phyloP scores from a whole-genome alignment of 2,797 vertebrate genomes.

The Phrynocephalus guinanensis region DNA sequence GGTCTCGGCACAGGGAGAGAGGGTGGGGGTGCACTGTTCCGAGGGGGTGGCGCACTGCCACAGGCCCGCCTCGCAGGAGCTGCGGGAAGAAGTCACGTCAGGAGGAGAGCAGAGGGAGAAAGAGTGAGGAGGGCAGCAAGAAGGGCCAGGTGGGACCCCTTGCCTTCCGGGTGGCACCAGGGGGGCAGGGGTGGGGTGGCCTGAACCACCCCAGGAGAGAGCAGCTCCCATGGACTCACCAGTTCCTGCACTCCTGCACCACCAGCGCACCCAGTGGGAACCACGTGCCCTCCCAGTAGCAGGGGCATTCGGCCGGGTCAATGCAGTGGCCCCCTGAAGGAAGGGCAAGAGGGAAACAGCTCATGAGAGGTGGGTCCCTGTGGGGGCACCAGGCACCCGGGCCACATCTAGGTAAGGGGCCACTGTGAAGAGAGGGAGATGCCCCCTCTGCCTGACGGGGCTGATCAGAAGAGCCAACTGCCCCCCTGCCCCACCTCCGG shows the following conservation, averaged over 20 bases:
- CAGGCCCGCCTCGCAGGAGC: conserved; percentile 82
- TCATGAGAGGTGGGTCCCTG: too few relatives aligned
- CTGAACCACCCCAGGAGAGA: background rate
- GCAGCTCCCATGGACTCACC: conserved; percentile 73
- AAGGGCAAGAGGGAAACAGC: rapidly evolving
- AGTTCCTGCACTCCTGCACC: conserved; percentile 86
- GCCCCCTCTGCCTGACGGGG: too few relatives aligned
- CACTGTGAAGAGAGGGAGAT: background rate
- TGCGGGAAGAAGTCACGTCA: conserved; percentile 52
- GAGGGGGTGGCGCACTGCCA: conserved; percentile 79
- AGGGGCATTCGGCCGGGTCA: conserved; percentile 80
- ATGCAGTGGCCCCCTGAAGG: conserved; percentile 81
- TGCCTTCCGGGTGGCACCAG: too few relatives aligned
- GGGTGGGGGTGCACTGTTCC: conserved; percentile 66
- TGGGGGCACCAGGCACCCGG: too few relatives aligned
- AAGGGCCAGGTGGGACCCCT: too few relatives aligned
- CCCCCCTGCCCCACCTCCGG: too few relatives aligned
- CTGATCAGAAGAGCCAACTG: too few relatives aligned
- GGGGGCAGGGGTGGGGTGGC: too few relatives aligned
- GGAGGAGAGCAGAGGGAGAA: too few relatives aligned
- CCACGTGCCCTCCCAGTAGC: conserved; percentile 83
- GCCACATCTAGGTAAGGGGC: rapidly evolving
- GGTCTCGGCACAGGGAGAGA: conserved; percentile 76
- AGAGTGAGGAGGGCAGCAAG: too few relatives aligned
- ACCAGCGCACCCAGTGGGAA: conserved; percentile 83